Percentiles rank a stretch among this genome's conserved stretches.
Evolutionary conservation across 1,140 invertebrate species (phyloP).

Genomic region (Drosophila sucinea): DNA sequence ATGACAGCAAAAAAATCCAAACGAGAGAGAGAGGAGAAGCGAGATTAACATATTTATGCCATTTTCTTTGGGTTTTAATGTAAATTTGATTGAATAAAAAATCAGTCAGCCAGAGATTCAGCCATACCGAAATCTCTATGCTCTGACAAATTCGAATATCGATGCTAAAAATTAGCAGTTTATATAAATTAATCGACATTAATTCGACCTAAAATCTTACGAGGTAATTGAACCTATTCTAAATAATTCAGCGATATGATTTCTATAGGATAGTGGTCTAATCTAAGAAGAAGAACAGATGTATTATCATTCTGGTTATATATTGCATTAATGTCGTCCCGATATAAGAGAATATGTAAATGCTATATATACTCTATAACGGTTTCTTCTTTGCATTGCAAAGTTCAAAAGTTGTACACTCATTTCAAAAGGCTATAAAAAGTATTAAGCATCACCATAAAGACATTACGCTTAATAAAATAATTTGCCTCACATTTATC

Average conservation of each 20-base stretch:
- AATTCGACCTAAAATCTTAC: no score
- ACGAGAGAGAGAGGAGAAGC: neutral
- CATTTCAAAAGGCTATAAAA: neutral
- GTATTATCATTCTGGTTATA: no score
- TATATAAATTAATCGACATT: no score
- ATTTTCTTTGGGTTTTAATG: conserved; percentile 22
- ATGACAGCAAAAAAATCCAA: neutral
- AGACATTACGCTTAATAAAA: conserved; percentile 79
- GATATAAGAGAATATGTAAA: no score
- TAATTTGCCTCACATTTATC: conserved; percentile 63
- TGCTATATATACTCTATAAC: neutral
- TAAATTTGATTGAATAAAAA: conserved; percentile 7
- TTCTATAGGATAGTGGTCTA: no score
- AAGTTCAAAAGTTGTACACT: neutral
- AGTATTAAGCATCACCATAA: conserved; percentile 50
- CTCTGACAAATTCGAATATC: neutral
- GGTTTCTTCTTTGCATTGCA: neutral
- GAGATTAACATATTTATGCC: conserved; percentile 41
- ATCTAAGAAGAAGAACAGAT: no score
- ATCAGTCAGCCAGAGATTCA: no score
- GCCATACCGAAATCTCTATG: neutral
- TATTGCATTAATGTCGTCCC: no score
- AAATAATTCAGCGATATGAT: no score
- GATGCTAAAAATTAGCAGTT: no score
- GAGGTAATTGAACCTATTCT: no score